Conservation (phyloP, 2,888 invertebrate genomes). For the Leptopterna dolabrata region DNA sequence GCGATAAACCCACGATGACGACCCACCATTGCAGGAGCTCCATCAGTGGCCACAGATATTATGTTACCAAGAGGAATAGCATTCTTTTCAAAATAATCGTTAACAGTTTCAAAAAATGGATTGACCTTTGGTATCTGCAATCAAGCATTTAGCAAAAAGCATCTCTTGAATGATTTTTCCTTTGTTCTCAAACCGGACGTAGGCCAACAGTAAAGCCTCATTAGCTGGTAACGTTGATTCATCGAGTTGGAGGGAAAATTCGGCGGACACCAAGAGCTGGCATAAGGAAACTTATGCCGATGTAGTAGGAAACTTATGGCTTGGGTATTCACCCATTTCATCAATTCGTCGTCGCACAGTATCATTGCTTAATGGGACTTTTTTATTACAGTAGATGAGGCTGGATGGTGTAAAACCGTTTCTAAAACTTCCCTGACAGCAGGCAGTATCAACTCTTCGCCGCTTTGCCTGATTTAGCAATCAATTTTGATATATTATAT, state of each 20-base stretch:
- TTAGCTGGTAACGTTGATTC: slow-evolving; percentile 62
- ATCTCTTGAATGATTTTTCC: too few species aligned
- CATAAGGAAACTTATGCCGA: background rate
- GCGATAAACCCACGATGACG: slow-evolving; percentile 39
- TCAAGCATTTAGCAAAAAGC: too few species aligned
- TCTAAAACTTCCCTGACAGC: background rate
- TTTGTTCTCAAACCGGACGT: slow-evolving; percentile 63
- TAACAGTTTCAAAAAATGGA: slow-evolving; percentile 56
- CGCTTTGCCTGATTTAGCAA: too few species aligned
- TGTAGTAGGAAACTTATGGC: too few species aligned
- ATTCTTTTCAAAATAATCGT: slow-evolving; percentile 41
- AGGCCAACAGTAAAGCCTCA: slow-evolving; percentile 60
- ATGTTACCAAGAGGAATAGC: slow-evolving; percentile 22
- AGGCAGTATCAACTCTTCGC: background rate
- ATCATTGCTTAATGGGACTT: background rate
- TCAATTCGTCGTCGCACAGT: background rate
- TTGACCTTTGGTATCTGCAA: slow-evolving; percentile 59
- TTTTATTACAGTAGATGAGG: background rate
- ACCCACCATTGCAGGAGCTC: slow-evolving; percentile 45
- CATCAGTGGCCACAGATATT: slow-evolving; percentile 41
- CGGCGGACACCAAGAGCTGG: background rate
- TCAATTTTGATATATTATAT: too few species aligned
- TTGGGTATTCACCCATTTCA: background rate
- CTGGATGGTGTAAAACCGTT: too few species aligned
- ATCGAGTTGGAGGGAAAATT: background rate